Percentiles rank a stretch among this genome's conserved stretches.
Conservation (phyloP, 2,888 invertebrate species). For the Drosophila subsilvestris region DNA sequence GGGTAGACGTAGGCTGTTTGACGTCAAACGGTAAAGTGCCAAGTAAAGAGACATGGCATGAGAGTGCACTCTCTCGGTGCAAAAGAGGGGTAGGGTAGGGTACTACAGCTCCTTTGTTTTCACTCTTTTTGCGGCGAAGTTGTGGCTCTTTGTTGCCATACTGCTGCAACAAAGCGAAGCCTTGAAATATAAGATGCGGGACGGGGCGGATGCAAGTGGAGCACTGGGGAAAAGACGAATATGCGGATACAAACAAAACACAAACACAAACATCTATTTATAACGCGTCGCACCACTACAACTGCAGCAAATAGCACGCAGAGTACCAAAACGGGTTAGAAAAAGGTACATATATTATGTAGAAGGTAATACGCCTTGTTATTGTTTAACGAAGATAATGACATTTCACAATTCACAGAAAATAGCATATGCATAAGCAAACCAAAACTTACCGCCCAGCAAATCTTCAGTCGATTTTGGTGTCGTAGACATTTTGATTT, state of each 20-base stretch:
- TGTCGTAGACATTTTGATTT: constrained; percentile 82
- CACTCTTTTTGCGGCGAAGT: constrained; percentile 60
- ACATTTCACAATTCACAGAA: constrained; percentile 21
- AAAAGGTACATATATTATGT: not conserved
- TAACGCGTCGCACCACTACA: constrained; percentile 46
- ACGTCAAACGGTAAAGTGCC: constrained; percentile 70
- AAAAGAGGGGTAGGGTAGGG: constrained; percentile 13
- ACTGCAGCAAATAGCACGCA: constrained; percentile 43
- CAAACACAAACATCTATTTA: constrained; percentile 54
- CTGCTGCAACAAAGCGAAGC: constrained; percentile 63
- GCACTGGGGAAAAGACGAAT: constrained; percentile 14
- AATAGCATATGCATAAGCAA: constrained; percentile 28
- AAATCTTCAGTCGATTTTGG: constrained; percentile 84
- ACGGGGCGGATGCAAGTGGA: constrained; percentile 28
- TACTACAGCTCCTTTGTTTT: constrained; percentile 43
- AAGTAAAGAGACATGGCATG: constrained; percentile 55
- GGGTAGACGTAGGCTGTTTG: constrained; percentile 52
- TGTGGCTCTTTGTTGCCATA: constrained; percentile 66
- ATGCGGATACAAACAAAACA: constrained; percentile 39
- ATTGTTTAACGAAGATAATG: constrained; percentile 49
- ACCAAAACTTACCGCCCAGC: constrained; percentile 83
- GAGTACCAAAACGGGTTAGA: constrained; percentile 41
- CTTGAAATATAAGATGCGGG: constrained; percentile 59
- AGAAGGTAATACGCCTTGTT: constrained; percentile 48
- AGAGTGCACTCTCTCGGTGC: constrained; percentile 12